Base-by-base conservation (phyloP, 1,140 invertebrate species). In the Drosophila tani region DNA sequence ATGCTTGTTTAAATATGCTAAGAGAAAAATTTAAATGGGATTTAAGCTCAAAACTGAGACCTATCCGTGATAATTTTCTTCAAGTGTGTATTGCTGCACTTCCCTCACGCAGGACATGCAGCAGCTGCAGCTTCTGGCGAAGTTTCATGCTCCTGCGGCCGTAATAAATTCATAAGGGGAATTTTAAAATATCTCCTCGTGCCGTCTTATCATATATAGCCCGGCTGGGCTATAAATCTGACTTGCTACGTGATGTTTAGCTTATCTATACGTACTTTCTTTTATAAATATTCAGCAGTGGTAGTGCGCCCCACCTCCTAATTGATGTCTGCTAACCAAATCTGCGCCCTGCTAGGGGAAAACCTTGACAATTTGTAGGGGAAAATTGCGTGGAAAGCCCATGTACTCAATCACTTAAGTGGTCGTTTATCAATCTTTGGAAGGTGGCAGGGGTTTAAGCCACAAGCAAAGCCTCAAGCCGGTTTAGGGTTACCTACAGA, bases 131-230 rank as follows among this genome's bases (percentile, higher is more conserved):
- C 45, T 64, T 56, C 59, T 40, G 51, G 24, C 15, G 5, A 27
- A n/a, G 43, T 53, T 69, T 58, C 21, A 27, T 35, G 53, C 46
- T 81, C 56, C 66, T 56, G 75, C 38, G 40, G 43, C 56, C 80
- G 78, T 85, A 67, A 85, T 85, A 85, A 85, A 85, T 85, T 85
- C 82, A 85, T 85, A 85, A 85, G 82, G 68, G 75, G 75, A 85
- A 85, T 85, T 85, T 75, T 67, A 84, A 85, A 85, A 82, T 76
- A 78, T 68, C 45, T 62, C 15, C 64, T 45, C 71, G 62, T 71
- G 62, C 75, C 49, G 65, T 63, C 63, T 78, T 69, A 55, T 66
- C 60, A 79, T 83, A 79, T 83, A 75, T 71, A 66, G 47, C 58
- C 57, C 43, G n/a, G 24, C 43, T 56, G 45, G 50, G 75, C 43